Evolutionary conservation across 1,140 invertebrate species (phyloP).

Genomic region (Palaemon carinicauda): DNA sequence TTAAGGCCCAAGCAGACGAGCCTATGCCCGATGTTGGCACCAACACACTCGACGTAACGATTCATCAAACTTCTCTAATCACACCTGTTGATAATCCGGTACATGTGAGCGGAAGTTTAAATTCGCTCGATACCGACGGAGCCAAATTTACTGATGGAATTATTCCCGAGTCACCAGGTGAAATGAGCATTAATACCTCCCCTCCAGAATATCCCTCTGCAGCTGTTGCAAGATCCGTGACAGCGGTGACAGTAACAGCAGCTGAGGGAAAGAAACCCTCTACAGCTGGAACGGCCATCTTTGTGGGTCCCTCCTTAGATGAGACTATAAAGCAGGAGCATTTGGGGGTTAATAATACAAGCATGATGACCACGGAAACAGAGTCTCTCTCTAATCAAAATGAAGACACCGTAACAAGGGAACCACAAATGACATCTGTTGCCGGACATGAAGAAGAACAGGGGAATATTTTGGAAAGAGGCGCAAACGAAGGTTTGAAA

Average conservation of each 20-base stretch:
- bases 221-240: background rate
- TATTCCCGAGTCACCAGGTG: too few relatives aligned
- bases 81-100: background rate
- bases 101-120: too few relatives aligned
- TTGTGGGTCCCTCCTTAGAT: background rate
- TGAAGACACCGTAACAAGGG: slow-evolving; percentile 18
- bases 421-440: background rate
- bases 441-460: too few relatives aligned
- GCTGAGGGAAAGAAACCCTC: background rate
- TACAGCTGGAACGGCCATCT: background rate
- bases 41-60: background rate
- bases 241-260: background rate
- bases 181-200: too few relatives aligned
- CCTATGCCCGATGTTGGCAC: too few relatives aligned
- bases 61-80: background rate
- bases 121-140: too few relatives aligned
- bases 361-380: slow-evolving; percentile 2
- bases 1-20: too few relatives aligned
- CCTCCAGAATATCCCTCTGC: too few relatives aligned
- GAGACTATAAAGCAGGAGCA: background rate
- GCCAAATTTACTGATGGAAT: too few relatives aligned
- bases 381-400: slow-evolving; percentile 28
- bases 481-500: background rate
- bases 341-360: slow-evolving; percentile 31
- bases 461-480: background rate